Evolutionary conservation across 2,888 invertebrate species (phyloP).

Genomic region (Epirrhoe alternata): DNA sequence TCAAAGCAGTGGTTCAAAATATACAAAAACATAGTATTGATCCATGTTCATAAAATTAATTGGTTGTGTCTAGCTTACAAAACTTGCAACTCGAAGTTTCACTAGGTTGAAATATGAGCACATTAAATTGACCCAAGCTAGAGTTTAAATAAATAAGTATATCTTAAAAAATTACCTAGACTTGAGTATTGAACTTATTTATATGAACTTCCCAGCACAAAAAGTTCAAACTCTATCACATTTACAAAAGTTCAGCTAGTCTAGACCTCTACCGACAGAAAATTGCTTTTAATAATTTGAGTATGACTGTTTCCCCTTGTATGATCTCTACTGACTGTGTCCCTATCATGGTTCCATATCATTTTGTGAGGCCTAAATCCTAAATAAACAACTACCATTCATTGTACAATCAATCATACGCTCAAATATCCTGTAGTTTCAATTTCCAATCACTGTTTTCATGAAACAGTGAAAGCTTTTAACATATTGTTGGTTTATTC

Average conservation of each 20-base stretch:
- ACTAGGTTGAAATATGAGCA: no score
- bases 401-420: not conserved
- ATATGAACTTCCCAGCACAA: not conserved
- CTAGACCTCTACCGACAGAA: slow-evolving; percentile 13
- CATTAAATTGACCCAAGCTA: no score
- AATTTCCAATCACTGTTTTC: not conserved
- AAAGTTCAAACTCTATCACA: not conserved
- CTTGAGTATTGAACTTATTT: no score
- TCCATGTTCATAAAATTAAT: not conserved
- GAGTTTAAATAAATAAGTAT: no score
- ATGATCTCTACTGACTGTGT: slow-evolving; percentile 22
- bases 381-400: slow-evolving; percentile 8
- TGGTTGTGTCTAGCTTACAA: not conserved
- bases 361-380: slow-evolving; percentile 23
- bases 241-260: slow-evolving; percentile 1
- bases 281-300: slow-evolving; percentile 13
- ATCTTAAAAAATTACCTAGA: no score
- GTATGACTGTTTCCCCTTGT: slow-evolving; percentile 21
- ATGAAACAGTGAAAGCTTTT: not conserved
- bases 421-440: not conserved
- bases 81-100: not conserved
- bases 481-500: not conserved
- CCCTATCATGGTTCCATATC: slow-evolving; percentile 16
- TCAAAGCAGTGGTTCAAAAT: not conserved
- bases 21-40: not conserved